Percentiles rank a stretch among this genome's conserved stretches.
phyloP scores from a whole-genome alignment of 2,113 vertebrate species.

The Cebidichthys violaceus region DNA sequence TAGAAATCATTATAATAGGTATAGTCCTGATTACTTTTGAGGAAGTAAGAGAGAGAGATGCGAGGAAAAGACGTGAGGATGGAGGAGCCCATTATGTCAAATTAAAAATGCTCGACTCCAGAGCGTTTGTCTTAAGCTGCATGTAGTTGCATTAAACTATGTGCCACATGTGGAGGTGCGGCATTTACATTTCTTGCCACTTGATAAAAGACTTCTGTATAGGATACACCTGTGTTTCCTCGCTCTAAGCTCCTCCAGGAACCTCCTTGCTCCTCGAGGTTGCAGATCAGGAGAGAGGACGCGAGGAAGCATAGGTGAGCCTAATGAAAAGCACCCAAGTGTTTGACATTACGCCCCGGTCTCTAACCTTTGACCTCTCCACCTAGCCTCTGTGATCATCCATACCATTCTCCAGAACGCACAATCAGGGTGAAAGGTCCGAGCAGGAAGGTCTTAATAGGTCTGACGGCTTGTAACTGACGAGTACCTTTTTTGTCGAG shows the following conservation, averaged over 20 bases:
- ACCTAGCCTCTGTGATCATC: slow-evolving; percentile 17
- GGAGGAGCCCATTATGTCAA: neutral
- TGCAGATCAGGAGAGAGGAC: neutral
- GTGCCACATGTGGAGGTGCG: neutral
- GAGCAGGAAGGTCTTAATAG: neutral
- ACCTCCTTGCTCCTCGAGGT: neutral
- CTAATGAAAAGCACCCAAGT: neutral
- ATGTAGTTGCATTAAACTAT: neutral
- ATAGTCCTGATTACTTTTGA: neutral
- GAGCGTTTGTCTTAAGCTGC: neutral
- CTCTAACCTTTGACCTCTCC: slow-evolving; percentile 13
- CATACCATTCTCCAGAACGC: slow-evolving; percentile 11
- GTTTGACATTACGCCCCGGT: slow-evolving; percentile 38
- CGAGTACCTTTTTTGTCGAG: neutral
- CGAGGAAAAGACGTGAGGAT: neutral
- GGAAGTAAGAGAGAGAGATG: neutral
- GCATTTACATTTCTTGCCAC: neutral
- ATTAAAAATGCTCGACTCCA: neutral
- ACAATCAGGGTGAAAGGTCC: slow-evolving; percentile 33
- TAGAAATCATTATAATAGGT: neutral
- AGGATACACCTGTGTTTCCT: neutral
- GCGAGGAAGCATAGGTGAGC: neutral
- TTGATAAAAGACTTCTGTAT: neutral
- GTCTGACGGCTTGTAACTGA: neutral
- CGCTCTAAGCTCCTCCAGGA: neutral